Conservation (phyloP, 2,888 invertebrate species). For the Meta bourneti region DNA sequence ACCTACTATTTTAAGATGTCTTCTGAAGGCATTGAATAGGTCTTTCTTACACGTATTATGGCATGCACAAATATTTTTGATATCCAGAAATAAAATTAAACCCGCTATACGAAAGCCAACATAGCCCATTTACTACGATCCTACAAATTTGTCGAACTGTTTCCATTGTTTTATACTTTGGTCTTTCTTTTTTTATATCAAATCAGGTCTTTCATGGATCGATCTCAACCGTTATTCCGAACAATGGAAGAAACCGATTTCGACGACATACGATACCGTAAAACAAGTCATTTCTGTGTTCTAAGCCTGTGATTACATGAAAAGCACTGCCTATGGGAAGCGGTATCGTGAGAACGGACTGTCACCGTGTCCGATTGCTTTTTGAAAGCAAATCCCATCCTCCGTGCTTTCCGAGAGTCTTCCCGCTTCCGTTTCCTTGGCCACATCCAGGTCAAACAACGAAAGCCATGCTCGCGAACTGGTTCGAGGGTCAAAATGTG, state of each 20-base stretch:
- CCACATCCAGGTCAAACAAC: neutral
- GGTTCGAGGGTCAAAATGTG: conserved; percentile 45
- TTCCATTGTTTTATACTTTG: too few relatives aligned
- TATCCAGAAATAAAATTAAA: too few relatives aligned
- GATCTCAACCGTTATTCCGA: neutral
- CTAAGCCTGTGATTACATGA: neutral
- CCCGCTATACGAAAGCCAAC: too few relatives aligned
- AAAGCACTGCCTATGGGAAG: neutral
- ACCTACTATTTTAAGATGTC: too few relatives aligned
- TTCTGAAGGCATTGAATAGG: too few relatives aligned
- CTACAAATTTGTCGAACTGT: too few relatives aligned
- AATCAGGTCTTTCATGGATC: too few relatives aligned
- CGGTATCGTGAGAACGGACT: conserved; percentile 42
- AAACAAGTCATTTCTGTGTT: neutral
- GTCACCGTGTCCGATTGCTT: conserved; percentile 19
- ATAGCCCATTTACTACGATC: too few relatives aligned
- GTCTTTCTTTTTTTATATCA: too few relatives aligned
- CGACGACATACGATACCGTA: neutral
- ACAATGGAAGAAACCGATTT: neutral
- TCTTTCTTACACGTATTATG: too few relatives aligned
- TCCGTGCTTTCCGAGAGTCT: neutral
- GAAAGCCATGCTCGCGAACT: conserved; percentile 21
- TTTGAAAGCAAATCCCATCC: neutral
- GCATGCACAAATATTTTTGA: too few relatives aligned
- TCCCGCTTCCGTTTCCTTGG: conserved; percentile 2